Evolutionary conservation across 1,140 invertebrate genomes (phyloP), one percentile per base, ranked within the genome.

Genomic region (Calephelis nemesis): DNA sequence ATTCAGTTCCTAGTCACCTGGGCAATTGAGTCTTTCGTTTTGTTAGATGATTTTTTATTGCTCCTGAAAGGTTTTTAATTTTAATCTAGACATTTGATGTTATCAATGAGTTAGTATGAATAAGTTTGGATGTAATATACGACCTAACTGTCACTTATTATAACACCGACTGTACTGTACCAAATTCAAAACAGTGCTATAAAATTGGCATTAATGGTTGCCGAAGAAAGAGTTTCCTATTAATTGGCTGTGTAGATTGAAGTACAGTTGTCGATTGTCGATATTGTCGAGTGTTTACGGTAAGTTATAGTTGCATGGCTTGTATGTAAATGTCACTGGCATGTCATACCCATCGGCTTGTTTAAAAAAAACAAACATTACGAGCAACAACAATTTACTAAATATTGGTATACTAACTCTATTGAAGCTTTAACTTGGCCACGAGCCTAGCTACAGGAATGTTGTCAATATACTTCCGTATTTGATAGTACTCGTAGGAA

Each of bases 251-350:
- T 75, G 80, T 86, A 85, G 83, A 78, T 78, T 75, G 73, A 83
- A 89, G 87, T 91, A 86, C 85, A 89, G 83, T 86, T 89, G 85
- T 86, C 89, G 87, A 91, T 89, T 87, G 80, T 89, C 83, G 84
- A 83, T 88, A 84, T 85, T 81, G 83, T 85, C 77, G 86, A 84
- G 78, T 86, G 82, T 88, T 83, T 84, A 84, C 78, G 87, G 87
- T 91, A 84, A 90, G 87, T 91, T 74, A 65, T 87, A 71, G 70
- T 62, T 79, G 88, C 87, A 90, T 84, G 88, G 88, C 88, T 90
- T 90, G 65, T 30, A 60, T 76, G 60, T 70, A 54, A 66, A 74
- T 60, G n/a, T 49, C 19, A 58, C 49, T 58, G 39, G 52, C 52
- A 58, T 58, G 52, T 58, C 42, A 54, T 63, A 47, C 9, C 54